A percentile compares a stretch with the other conserved stretches of the same genome.
Conservation (phyloP, 2,888 invertebrate genomes). For the Ypsolopha scabrella region DNA sequence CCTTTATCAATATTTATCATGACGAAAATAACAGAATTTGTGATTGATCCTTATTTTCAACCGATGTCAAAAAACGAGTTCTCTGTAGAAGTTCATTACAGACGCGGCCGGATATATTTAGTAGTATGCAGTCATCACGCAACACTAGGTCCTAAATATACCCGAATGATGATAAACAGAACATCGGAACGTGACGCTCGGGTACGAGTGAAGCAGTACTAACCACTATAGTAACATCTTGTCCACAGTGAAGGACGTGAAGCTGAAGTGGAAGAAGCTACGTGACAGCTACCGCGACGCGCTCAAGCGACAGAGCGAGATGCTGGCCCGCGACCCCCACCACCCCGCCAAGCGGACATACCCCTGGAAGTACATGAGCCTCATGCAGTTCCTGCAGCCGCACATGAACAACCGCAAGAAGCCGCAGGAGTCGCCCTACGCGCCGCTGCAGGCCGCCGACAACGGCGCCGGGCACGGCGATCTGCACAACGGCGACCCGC, state of each 20-base stretch:
- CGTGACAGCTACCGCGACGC: slow-evolving; percentile 63
- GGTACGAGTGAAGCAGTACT: neutral
- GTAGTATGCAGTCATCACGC: too few relatives aligned
- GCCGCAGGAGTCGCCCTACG: slow-evolving; percentile 22
- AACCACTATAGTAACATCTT: neutral
- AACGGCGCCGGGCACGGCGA: slow-evolving; percentile 13
- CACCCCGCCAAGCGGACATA: slow-evolving; percentile 32
- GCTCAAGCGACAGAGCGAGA: slow-evolving; percentile 51
- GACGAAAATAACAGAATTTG: too few relatives aligned
- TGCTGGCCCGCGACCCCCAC: slow-evolving; percentile 35
- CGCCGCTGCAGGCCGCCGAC: slow-evolving; percentile 9
- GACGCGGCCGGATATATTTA: too few relatives aligned
- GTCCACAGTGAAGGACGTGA: slow-evolving; percentile 55
- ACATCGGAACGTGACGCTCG: too few relatives aligned
- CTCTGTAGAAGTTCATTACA: too few relatives aligned
- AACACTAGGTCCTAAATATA: too few relatives aligned
- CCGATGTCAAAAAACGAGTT: too few relatives aligned
- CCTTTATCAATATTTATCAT: too few relatives aligned
- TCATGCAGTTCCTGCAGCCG: slow-evolving; percentile 60
- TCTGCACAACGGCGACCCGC: slow-evolving; percentile 23
- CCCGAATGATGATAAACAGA: too few relatives aligned
- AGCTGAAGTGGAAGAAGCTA: slow-evolving; percentile 58
- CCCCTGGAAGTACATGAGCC: slow-evolving; percentile 56
- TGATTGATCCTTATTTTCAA: too few relatives aligned
- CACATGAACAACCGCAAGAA: slow-evolving; percentile 57